Evolutionary conservation across 2,797 vertebrate species (phyloP).

Genomic region (Rhadinocentrus ornatus): DNA sequence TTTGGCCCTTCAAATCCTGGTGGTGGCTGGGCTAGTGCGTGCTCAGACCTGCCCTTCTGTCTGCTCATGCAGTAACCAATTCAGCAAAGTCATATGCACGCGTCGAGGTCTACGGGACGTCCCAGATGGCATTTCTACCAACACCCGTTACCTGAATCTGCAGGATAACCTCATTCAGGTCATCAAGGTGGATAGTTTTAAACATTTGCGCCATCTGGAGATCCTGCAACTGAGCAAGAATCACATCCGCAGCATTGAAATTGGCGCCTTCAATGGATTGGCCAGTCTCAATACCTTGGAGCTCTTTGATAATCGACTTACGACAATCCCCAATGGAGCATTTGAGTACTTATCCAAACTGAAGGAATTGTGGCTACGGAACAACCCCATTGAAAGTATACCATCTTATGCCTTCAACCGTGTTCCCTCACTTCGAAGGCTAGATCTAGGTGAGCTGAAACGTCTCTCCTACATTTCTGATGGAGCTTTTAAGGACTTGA

Average conservation of each 20-base stretch:
- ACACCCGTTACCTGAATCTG: conserved; percentile 96
- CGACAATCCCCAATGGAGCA: conserved; percentile 98
- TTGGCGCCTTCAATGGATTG: conserved; percentile 98
- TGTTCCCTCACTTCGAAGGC: conserved; percentile 93
- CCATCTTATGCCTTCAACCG: conserved; percentile 99
- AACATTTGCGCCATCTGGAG: conserved; percentile 96
- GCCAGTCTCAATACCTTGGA: conserved; percentile 99
- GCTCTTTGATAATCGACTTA: conserved; percentile 99
- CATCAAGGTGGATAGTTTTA: conserved; percentile 99
- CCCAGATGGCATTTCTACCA: conserved; percentile 98
- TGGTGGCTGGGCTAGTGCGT: conserved; percentile 95
- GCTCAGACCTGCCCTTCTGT: conserved; percentile 98
- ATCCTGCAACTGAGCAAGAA: conserved; percentile 98
- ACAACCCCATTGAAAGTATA: conserved; percentile 99
- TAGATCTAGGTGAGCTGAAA: conserved; percentile 97
- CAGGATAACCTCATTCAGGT: conserved; percentile 99
- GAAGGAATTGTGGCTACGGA: conserved; percentile 97
- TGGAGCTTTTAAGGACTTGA: conserved; percentile 97
- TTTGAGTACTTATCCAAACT: conserved; percentile 99
- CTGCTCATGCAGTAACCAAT: conserved; percentile 99
- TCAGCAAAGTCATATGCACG: conserved; percentile 98
- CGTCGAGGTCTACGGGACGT: conserved; percentile 95
- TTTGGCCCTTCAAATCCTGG: conserved; percentile 97
- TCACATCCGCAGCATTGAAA: conserved; percentile 98
- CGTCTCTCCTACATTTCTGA: conserved; percentile 98